Evolutionary conservation across 2,888 invertebrate species (phyloP), one percentile per base, ranked within the genome.

Genomic region (Cantharis rufa): DNA sequence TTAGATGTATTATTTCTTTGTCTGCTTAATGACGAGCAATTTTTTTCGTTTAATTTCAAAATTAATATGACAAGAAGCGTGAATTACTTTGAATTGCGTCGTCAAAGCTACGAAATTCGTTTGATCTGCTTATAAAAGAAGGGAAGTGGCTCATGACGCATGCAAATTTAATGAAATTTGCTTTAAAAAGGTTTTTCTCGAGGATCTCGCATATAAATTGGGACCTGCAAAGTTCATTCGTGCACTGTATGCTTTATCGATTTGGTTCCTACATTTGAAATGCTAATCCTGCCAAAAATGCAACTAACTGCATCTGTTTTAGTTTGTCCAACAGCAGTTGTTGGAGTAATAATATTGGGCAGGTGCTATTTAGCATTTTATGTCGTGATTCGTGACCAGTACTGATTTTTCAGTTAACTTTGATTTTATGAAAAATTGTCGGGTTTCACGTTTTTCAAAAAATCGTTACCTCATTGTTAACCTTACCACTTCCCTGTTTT

Each of bases 281-380:
- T 73, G 69, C 73, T 62, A 62, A 48, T 61, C 15, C 21, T 16
- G 7, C 62, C 28, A 28, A 63, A 68, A 66, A 62, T 69, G 68
- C 72, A 69, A 16, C 64, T 27, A 62, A 13, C 21, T 72, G 48
- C 72, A 69, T 69, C 69, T 73, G 73, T 69, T 73, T 16, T 15
- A 73, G 62, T 62, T 73, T 69, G 24, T 27, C 61, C 24, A 69
- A 71, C 75, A 69, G 24, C 75, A 21, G 70, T 62, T n/a, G 70
- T 62, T n/a, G 71, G 66, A 63, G 9, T 15, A 70, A 28, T 24
- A 27, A 48, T 13, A 16, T 61, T 48, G 62, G 75, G 72, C 78
- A 78, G 77, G 74, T 78, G 77, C 74, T 78, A 66, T 75, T 78
- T 75, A 75, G 70, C 78, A 78, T 48, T 48, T 48, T n/a, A 72